Base-by-base conservation (phyloP, 2,888 invertebrate genomes). In the Emmelina monodactyla region DNA sequence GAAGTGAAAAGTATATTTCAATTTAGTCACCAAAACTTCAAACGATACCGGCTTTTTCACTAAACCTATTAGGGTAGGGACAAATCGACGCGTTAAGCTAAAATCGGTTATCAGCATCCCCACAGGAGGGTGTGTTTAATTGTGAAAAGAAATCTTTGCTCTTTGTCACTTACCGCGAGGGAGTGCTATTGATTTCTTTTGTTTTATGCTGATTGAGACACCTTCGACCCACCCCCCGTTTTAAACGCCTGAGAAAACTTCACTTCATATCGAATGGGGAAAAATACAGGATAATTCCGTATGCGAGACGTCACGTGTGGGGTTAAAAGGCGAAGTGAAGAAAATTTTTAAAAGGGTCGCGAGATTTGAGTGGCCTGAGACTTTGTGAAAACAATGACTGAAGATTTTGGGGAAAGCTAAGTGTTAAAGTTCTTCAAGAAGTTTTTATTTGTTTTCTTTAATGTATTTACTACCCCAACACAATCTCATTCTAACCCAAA, bases 171-270 rank as follows among this genome's bases (percentile, higher is more conserved):
- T 52, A 51, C 51, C 53, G 53, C 61, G 55, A 44, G 55, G 62
- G 71, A 70, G 62, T 53, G 57, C 68, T 76, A 79, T 79, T 79
- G 79, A 79, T 79, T 79, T 78, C 79, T 78, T 78, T 79, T 79
- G 79, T 79, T 79, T 79, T 79, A 79, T 79, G 79, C 78, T 79
- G 79, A 79, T 79, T 79, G 79, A 75, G 79, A 78, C 79, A 79
- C 79, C 79, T 79, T 73, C 59, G 63, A 62, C 52, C 51, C 50
- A 50, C 62, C 58, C 67, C 59, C 59, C 47, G 47, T 41, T 55
- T 46, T 53, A 56, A 51, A 66, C 67, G 71, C 68, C 60, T 71
- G 66, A 69, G 62, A 65, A 67, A 70, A 73, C 73, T n/a, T n/a
- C n/a, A 72, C 68, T 73, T 73, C 72, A 66, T 65, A 68, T 63